A percentile compares a stretch with the other conserved stretches of the same genome.
phyloP scores from a whole-genome alignment of 2,797 vertebrate species.

The Gila robusta region DNA sequence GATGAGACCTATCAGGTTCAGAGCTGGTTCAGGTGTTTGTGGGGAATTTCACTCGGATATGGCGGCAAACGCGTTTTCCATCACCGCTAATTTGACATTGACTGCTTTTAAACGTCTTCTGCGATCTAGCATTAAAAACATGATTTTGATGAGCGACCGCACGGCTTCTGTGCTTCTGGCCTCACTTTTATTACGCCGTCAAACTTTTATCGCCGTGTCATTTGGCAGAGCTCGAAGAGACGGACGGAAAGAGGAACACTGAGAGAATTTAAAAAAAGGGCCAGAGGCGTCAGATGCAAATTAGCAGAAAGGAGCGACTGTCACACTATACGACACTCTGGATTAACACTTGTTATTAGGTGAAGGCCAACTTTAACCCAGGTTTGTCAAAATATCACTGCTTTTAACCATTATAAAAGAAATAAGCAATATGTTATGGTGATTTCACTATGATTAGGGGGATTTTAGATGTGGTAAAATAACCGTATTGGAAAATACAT shows the following conservation, averaged over 20 bases:
- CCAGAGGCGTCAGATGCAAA: not conserved
- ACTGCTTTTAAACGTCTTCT: slow-evolving; percentile 32
- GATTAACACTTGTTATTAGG: not conserved
- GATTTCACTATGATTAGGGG: not conserved
- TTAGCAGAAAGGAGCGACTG: not conserved
- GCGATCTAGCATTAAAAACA: slow-evolving; percentile 9
- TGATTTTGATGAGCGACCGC: slow-evolving; percentile 14
- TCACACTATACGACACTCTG: not conserved
- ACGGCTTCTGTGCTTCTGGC: slow-evolving; percentile 6
- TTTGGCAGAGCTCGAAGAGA: slow-evolving; percentile 13
- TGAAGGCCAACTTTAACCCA: not conserved
- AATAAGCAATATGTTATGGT: not conserved
- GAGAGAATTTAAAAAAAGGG: slow-evolving; percentile 17
- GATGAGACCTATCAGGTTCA: not conserved
- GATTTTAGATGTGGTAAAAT: not conserved
- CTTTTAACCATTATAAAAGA: not conserved
- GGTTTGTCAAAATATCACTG: not conserved
- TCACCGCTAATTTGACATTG: slow-evolving; percentile 33
- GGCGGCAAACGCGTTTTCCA: not conserved
- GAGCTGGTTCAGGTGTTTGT: not conserved
- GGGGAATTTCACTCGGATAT: not conserved
- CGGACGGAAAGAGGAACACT: not conserved
- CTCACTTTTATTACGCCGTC: slow-evolving; percentile 24
- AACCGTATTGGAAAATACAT: not conserved
- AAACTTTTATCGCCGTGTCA: slow-evolving; percentile 31